phyloP scores from a whole-genome alignment of 2,888 invertebrate species.

The Lasioglossum malachurum region DNA sequence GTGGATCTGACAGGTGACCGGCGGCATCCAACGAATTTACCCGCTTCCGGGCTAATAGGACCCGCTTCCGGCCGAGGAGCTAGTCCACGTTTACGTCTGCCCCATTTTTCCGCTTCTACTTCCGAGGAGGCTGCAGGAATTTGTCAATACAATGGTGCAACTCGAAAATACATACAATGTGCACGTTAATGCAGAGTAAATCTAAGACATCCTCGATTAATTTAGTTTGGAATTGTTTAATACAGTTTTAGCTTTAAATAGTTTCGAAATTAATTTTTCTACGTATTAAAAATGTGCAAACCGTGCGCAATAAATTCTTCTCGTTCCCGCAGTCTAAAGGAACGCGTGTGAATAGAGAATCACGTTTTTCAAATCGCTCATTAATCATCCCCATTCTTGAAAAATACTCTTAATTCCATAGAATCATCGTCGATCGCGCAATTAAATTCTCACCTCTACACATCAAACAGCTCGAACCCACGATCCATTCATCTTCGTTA shows the following conservation, averaged over 20 bases:
- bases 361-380: background rate
- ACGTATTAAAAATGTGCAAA: background rate
- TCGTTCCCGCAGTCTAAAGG: background rate
- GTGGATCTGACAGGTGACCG: conserved; percentile 78
- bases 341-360: background rate
- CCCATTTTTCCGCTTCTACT: background rate
- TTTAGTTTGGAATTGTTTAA: no score
- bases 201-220: background rate
- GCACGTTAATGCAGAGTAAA: no score
- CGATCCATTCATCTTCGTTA: conserved; percentile 30
- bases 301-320: background rate
- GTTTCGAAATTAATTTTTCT: background rate
- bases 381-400: background rate
- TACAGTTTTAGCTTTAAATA: no score
- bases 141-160: no score
- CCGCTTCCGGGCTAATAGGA: conserved; percentile 52
- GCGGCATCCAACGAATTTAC: conserved; percentile 19
- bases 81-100: conserved; percentile 1
- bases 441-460: conserved; percentile 10
- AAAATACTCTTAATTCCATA: background rate
- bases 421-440: conserved; percentile 11
- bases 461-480: background rate
- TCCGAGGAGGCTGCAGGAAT: background rate
- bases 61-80: conserved; percentile 14
- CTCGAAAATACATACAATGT: no score